Base-by-base conservation (phyloP, 2,888 invertebrate species). In the Crepidodera aurea region DNA sequence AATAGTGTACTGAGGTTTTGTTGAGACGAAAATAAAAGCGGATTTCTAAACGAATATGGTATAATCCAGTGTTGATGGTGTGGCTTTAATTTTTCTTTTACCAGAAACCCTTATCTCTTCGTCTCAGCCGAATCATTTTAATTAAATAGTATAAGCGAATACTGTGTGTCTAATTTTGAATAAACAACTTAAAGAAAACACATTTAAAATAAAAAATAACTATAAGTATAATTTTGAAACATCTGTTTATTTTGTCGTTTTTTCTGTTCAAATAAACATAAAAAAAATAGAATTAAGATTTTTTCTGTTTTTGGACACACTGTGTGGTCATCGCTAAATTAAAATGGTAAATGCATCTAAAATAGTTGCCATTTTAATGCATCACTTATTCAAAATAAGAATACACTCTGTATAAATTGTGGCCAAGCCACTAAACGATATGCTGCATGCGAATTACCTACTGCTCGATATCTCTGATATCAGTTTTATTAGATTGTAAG, bases 401-500 rank as follows among this genome's bases (percentile, higher is more conserved):
- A 2, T 8, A 34, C 6, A 6, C 1, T 18, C 10, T 10, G 40
- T 18, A 40, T 7, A 53, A 46, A 34, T 29, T 44, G 65, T 56
- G 54, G 65, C 57, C 22, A 57, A 48, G 54, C 60, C 53, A 51
- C 53, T 22, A 34, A 40, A 32, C 22, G 37, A 54, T 51, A 46
- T 40, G 59, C 54, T 51, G 44, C 51, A 50, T 50, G 65, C 27
- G 44, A 60, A 62, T 40, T 62, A 60, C 32, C 46, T 46, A 44
- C 34, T 60, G 60, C 51, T 60, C 51, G 56, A 56, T 56, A 60
- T 64, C 48, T 8, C 25, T 27, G 50, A 56, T 56, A 65, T 62
- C 62, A 59, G 51, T 65, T 65, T 62, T 59, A 57, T 50, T 65
- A 65, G 62, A 46, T 32, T 12, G 8, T 60, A 60, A 60, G 53